phyloP scores from a whole-genome alignment of 2,888 invertebrate species.

The Dugesia japonica region DNA sequence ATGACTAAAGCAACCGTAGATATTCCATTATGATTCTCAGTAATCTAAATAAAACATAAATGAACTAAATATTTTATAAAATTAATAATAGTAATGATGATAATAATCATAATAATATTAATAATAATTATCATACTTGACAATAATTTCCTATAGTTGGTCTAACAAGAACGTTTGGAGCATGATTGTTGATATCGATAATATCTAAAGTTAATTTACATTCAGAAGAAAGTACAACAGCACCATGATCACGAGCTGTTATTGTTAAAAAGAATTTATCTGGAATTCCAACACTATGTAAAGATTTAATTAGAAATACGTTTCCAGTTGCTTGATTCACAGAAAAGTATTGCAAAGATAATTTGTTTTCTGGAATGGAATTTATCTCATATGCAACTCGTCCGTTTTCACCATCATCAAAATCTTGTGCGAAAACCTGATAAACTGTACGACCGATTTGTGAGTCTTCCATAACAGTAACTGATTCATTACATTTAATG shows the following conservation, averaged over 20 bases:
- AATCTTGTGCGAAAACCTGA: not conserved
- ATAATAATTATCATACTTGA: too few relatives aligned
- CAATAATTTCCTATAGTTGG: not conserved
- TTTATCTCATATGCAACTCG: not conserved
- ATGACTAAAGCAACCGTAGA: not conserved
- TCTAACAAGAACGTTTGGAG: not conserved
- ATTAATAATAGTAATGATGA: too few relatives aligned
- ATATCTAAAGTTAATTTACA: not conserved
- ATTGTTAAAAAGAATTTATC: not conserved
- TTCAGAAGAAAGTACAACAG: not conserved
- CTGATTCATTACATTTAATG: not conserved
- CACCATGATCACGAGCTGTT: not conserved
- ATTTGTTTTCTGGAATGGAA: not conserved
- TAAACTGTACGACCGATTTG: not conserved
- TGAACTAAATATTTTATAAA: too few relatives aligned
- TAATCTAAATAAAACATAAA: not conserved
- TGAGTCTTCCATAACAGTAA: not conserved
- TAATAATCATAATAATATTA: too few relatives aligned
- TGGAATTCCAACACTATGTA: not conserved
- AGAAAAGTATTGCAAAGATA: not conserved
- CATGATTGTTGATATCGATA: not conserved
- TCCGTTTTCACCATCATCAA: not conserved
- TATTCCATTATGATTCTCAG: not conserved
- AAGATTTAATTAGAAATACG: not conserved
- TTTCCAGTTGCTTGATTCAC: not conserved